Base-by-base conservation (phyloP, 1,140 invertebrate genomes). In the Pseudomyrmex pallidus region DNA sequence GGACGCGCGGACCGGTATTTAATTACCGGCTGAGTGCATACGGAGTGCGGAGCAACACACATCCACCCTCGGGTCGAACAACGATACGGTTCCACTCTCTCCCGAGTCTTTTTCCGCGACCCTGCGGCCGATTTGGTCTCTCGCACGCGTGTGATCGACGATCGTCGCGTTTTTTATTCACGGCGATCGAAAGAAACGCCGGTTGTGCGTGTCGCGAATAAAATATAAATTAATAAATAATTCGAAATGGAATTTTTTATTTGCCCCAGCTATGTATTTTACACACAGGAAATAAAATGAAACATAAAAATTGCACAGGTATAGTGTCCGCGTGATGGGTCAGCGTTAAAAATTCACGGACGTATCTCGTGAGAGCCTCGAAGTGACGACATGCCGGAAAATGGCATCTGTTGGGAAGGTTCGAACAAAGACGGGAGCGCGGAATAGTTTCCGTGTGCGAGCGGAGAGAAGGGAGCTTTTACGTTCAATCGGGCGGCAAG, bases 1-100 rank as follows among this genome's bases (percentile, higher is more conserved):
- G 63, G 76, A 35, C 35, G 35, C 50, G 46, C 50, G 46, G 72
- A 35, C 66, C 25, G 73, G 66, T 84, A 89, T 88, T 88, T 89
- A 88, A 89, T 89, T 88, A 89, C 85, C 56, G 12, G n/a, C 35
- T 17, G 25, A 70, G 22, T 35, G 44, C 44, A 57, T 15, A 35
- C 64, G 54, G 63, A 74, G 57, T 25, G 25, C 54, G 17, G 22
- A 59, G 35, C 35, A 35, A 7, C 35, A 35, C 35, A 35, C 35
- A 68, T 15, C 17, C 17, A 20, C 13, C 35, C 63, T n/a, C 10
- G 48, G 8, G 17, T 20, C 44, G 8, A 15, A 59, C 64, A 50
- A 48, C 10, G 13, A 56, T 7, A 50, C 35, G 35, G 35, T 17
- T 15, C n/a, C n/a, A 77, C 7, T n/a, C 25, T 15, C n/a, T 54